Base-by-base conservation (phyloP, 2,113 vertebrate species). In the Ranitomeya imitator region DNA sequence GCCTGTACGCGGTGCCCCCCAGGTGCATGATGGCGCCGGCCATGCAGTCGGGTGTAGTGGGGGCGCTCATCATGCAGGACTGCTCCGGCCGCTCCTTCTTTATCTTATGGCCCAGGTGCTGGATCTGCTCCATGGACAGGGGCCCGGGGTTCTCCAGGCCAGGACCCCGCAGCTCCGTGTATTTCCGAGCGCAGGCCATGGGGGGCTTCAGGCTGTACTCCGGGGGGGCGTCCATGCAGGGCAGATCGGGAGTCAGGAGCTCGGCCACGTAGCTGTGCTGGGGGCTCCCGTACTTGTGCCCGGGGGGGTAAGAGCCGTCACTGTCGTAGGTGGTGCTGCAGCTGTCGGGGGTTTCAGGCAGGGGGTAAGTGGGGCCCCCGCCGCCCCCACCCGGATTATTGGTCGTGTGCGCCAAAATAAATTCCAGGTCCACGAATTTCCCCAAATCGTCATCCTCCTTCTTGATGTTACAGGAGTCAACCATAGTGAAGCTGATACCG, bases 271-370 rank as follows among this genome's bases (percentile, higher is more conserved):
- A 95, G 90, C 97, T 96, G 88, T 95, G 94, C 23, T 94, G 92
- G 0, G 96, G 95, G 61, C 92, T 92, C 0, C 94, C 90, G 69
- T 92, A 93, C 51, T 93, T 94, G 55, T 89, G 89, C 18, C 92
- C 90, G 3, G 94, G 84, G 3, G 93, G 91, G 74, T 96, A 91
- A 5, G 94, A 91, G 73, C 94, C 93, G 2, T 96, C 96, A 86
- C 95, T 93, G 86, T 97, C 97, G 6, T 94, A 93, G 57, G 92
- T 92, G 0, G 95, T 90, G 92, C 94, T 90, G 91, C 96, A 97
- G 91, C 97, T 98, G 87, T 98, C 96, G 0, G 97, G 97, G 1
- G 97, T 98, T 90, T 97, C 97, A 0, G 97, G 97, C 71, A 98
- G 87, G 0, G 96, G 94, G 67, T 97, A 98, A 0, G 93, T 92